Evolutionary conservation across 2,888 invertebrate species (phyloP).

Genomic region (Sisyra terminalis): DNA sequence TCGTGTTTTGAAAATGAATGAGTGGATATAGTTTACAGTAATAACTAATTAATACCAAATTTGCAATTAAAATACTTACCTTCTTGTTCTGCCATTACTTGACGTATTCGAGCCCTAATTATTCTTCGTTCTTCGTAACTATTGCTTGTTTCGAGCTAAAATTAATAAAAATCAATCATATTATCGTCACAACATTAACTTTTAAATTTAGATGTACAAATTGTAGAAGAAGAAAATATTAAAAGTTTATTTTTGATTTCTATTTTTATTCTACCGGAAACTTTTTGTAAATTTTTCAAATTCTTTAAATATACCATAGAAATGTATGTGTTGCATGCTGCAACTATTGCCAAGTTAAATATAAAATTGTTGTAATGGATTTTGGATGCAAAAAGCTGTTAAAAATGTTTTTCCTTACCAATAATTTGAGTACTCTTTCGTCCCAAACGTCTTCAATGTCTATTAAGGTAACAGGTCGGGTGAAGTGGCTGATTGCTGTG

Average conservation of each 20-base stretch:
- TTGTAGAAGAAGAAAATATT: too few relatives aligned
- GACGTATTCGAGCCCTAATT: conserved; percentile 62
- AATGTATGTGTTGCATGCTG: too few relatives aligned
- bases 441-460: conserved; percentile 63
- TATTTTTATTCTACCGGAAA: too few relatives aligned
- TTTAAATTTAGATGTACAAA: too few relatives aligned
- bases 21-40: conserved; percentile 2
- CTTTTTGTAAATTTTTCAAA: not conserved
- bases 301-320: conserved; percentile 4
- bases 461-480: conserved; percentile 31
- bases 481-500: conserved; percentile 22
- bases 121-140: conserved; percentile 77
- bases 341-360: conserved; percentile 2
- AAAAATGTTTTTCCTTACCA: conserved; percentile 34
- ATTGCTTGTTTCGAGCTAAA: conserved; percentile 66
- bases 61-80: conserved; percentile 32
- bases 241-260: too few relatives aligned
- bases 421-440: conserved; percentile 51
- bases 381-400: not conserved
- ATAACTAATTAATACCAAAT: not conserved
- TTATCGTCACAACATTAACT: too few relatives aligned
- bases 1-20: not conserved
- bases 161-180: conserved; percentile 14
- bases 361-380: conserved; percentile 1
- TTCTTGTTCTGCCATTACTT: conserved; percentile 76